Base-by-base conservation (phyloP, 2,113 vertebrate genomes). In the Butastur rufipennis region DNA sequence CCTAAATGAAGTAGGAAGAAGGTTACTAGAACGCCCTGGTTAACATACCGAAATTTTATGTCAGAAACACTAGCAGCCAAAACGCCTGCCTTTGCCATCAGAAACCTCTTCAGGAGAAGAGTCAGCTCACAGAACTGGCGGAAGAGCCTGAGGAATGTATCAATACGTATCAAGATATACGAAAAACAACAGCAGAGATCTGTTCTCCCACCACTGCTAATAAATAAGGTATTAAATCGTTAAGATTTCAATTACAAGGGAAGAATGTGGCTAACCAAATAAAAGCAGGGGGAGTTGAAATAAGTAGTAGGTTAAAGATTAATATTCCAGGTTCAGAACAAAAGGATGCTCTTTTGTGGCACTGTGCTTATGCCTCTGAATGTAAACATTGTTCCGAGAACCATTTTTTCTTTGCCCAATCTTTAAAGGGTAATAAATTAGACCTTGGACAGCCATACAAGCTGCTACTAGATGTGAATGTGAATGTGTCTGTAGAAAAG, bases 361-460 rank as follows among this genome's bases (percentile, higher is more conserved):
- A 96, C 97, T 90, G 88, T 96, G 98, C 98, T 98, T 97, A 97
- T 97, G 97, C 98, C 98, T 98, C 98, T 98, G 98, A 98, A 98
- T 98, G 98, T 99, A 99, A 99, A 99, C 98, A 98, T 97, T 98
- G 98, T 98, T 98, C 98, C 95, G 97, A 98, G 98, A 95, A 98
- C 97, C 97, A 98, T 98, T 98, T 99, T 98, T 98, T 98, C 98
- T 99, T 98, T 97, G 98, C 98, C 98, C 98, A 98, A 98, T 99
- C 98, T 98, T 99, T 98, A 98, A 98, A 98, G 98, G 98, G 98
- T 98, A 98, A 99, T 99, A 99, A 99, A 99, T 99, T 98, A 98
- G 98, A 97, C 97, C 82, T 94, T 52, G 97, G 99, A 99, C 99
- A 99, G 98, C 98, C 96, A 99, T 98, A 99, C 99, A 99, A 99